Evolutionary conservation across 2,888 invertebrate genomes (phyloP).

Genomic region (Callimorpha dominula): DNA sequence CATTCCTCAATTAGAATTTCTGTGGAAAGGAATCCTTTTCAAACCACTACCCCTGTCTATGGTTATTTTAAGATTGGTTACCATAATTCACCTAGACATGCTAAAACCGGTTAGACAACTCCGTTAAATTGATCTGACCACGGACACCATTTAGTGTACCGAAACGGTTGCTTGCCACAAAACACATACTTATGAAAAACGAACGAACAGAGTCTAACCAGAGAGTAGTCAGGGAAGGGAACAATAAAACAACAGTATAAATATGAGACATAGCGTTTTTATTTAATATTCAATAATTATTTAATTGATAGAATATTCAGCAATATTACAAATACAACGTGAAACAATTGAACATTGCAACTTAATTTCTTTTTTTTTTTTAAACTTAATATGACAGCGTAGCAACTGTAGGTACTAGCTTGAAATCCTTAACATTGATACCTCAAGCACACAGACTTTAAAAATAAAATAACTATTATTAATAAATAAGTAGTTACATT

Average conservation of each 20-base stretch:
- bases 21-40: too few species aligned
- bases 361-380: conserved; percentile 65
- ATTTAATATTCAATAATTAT: conserved; percentile 85
- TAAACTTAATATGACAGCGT: conserved; percentile 81
- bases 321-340: conserved; percentile 86
- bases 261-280: conserved; percentile 86
- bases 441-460: conserved; percentile 81
- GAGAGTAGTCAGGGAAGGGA: neutral
- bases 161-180: too few species aligned
- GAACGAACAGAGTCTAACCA: neutral
- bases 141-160: too few species aligned
- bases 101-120: too few species aligned
- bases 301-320: conserved; percentile 85
- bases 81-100: too few species aligned
- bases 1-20: too few species aligned
- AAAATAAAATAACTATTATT: conserved; percentile 67
- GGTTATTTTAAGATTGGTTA: too few species aligned
- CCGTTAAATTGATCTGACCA: too few species aligned
- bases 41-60: too few species aligned
- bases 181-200: too few species aligned
- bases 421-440: conserved; percentile 68
- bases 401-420: conserved; percentile 72
- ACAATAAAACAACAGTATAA: conserved; percentile 67
- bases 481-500: conserved; percentile 58
- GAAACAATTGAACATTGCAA: conserved; percentile 84